Evolutionary conservation across 2,888 invertebrate genomes (phyloP).

Genomic region (Myathropa florea): DNA sequence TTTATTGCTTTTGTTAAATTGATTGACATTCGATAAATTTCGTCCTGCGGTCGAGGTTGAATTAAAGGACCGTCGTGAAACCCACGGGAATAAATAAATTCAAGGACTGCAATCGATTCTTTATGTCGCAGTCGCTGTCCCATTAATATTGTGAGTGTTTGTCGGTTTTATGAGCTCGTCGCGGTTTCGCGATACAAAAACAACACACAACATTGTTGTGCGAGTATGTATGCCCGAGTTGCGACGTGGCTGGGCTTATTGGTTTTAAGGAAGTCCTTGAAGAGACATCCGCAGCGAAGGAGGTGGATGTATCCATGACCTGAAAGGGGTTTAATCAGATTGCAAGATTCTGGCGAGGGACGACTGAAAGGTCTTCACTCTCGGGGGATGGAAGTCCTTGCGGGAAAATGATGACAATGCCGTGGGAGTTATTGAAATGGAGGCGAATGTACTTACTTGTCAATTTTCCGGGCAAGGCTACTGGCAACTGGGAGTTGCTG

Average conservation of each 20-base stretch:
- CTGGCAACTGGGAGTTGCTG: no score
- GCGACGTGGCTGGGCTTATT: background rate
- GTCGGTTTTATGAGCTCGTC: conserved; percentile 19
- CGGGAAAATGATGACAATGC: background rate
- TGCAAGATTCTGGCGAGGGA: background rate
- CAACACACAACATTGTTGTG: background rate
- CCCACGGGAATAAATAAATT: conserved; percentile 30
- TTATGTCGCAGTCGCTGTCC: background rate
- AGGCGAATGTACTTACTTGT: background rate
- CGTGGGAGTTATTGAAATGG: background rate
- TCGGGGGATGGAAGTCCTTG: background rate
- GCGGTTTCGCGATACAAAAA: conserved; percentile 9
- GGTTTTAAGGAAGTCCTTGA: background rate
- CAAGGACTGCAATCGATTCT: conserved; percentile 29
- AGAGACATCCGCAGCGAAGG: background rate
- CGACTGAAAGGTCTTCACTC: background rate
- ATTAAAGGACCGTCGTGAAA: conserved; percentile 37
- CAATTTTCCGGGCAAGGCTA: no score
- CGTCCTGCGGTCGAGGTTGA: conserved; percentile 32
- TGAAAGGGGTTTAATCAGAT: background rate
- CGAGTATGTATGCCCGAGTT: background rate
- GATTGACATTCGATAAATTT: conserved; percentile 63
- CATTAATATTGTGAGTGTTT: conserved; percentile 30
- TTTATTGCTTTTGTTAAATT: conserved; percentile 54
- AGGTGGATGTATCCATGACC: background rate